Base-by-base conservation (phyloP, 2,797 vertebrate species). In the Platalea minor region DNA sequence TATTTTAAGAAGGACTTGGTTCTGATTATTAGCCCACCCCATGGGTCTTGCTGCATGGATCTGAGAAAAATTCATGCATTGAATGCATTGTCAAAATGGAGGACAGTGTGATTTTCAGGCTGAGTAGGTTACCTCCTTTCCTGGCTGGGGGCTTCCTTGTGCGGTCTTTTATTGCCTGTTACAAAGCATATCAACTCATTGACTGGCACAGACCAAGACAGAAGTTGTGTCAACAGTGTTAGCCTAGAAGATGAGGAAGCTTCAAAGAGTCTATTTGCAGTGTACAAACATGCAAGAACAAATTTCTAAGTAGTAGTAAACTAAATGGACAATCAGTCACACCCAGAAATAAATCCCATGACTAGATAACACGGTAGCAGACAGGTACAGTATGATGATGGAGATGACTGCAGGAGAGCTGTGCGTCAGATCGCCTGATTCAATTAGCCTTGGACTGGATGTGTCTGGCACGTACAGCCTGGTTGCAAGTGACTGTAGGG, bases 221-320 rank as follows among this genome's bases (percentile, higher is more conserved):
- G 45, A 82, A 76, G 18, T 7, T 76, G 4, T 79, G 67, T 86
- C 69, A 84, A 59, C n/a, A 67, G 29, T 2, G 0, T 53, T 41
- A 48, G 20, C n/a, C 67, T 82, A 17, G 25, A 87, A 87, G 37
- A 53, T 39, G 4, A 23, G 48, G 37, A 94, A 86, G 33, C 24
- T 88, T 89, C 51, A 67, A 73, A 60, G 46, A 28, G 16, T 56
- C 85, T 67, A 17, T 95, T 90, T 90, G 28, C 77, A 59, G 31
- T 10, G 10, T 73, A 24, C 29, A 78, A 86, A 69, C 56, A 41
- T 7, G 14, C 16, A 79, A 79, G 59, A 95, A 80, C n/a, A 60
- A 93, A 76, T 86, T 87, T 72, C 35, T 79, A 48, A 76, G 79
- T 23, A 51, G 56, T 45, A 57, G 48, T 28, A 65, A 88, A 73